phyloP scores from a whole-genome alignment of 2,888 invertebrate species.

The Heteromyza rotundicornis region DNA sequence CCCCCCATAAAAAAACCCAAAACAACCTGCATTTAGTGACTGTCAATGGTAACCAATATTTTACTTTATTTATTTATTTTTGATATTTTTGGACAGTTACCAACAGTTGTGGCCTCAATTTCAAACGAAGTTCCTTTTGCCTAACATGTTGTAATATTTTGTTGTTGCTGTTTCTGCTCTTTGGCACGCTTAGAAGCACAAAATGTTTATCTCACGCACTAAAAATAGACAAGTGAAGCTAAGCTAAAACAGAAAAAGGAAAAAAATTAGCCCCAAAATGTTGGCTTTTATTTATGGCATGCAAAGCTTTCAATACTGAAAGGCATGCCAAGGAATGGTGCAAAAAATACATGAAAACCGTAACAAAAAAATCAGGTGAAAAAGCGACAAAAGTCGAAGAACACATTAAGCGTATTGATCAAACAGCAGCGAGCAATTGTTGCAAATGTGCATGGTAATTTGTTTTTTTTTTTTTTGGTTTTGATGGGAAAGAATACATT shows the following conservation, averaged over 20 bases:
- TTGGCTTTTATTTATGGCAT: not conserved
- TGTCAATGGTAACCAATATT: conserved; percentile 15
- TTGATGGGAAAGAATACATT: no score
- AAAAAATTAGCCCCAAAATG: no score
- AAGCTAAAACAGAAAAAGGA: no score
- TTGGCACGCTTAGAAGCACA: not conserved
- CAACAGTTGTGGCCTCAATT: conserved; percentile 19
- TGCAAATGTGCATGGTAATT: conserved; percentile 34
- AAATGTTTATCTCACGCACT: conserved; percentile 16
- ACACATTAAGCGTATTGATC: conserved; percentile 49
- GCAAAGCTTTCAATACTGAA: not conserved
- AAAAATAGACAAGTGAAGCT: conserved; percentile 10
- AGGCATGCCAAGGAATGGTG: not conserved
- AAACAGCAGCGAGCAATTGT: conserved; percentile 42
- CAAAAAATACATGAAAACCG: not conserved
- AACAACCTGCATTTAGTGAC: conserved; percentile 4
- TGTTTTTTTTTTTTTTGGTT: no score
- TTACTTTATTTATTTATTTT: not conserved
- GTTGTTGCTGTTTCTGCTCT: not conserved
- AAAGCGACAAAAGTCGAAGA: conserved; percentile 45
- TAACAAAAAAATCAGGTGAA: conserved; percentile 16
- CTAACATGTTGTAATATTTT: not conserved
- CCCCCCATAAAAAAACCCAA: not conserved
- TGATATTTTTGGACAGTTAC: not conserved
- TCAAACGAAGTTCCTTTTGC: conserved; percentile 5